Percentiles rank a stretch among this genome's conserved stretches.
phyloP scores from a whole-genome alignment of 2,113 vertebrate genomes.

The Anarhynchus alexandrinus region DNA sequence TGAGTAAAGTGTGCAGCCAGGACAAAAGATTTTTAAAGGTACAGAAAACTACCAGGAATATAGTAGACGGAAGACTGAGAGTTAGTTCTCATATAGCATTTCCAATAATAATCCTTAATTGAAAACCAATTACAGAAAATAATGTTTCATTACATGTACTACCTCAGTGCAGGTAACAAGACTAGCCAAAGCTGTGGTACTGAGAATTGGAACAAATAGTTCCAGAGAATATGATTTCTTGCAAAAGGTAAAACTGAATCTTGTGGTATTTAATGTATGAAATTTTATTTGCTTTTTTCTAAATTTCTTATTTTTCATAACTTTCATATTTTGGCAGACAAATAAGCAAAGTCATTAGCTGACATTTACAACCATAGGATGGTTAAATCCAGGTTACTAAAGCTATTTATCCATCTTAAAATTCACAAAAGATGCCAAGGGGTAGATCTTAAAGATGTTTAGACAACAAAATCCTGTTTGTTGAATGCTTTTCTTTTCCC shows the following conservation, averaged over 20 bases:
- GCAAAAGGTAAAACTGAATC: not conserved
- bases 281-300: not conserved
- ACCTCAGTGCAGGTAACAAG: not conserved
- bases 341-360: not conserved
- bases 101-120: not conserved
- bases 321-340: not conserved
- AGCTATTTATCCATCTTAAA: not conserved
- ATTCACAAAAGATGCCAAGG: rapidly evolving
- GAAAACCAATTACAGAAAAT: not conserved
- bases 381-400: not conserved
- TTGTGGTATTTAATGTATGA: not conserved
- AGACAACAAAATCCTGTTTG: not conserved
- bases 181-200: not conserved
- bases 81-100: not conserved
- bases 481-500: not conserved
- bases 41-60: not conserved
- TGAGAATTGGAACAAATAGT: not conserved
- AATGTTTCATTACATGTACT: not conserved
- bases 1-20: not conserved
- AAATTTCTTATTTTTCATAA: not conserved
- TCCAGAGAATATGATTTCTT: not conserved
- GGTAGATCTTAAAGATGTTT: not conserved
- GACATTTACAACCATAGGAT: not conserved
- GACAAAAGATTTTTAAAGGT: not conserved
- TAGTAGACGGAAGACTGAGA: not conserved